A percentile compares a stretch with the other conserved stretches of the same genome.
Evolutionary conservation across 2,113 vertebrate species (phyloP).

Genomic region (Saccopteryx leptura): DNA sequence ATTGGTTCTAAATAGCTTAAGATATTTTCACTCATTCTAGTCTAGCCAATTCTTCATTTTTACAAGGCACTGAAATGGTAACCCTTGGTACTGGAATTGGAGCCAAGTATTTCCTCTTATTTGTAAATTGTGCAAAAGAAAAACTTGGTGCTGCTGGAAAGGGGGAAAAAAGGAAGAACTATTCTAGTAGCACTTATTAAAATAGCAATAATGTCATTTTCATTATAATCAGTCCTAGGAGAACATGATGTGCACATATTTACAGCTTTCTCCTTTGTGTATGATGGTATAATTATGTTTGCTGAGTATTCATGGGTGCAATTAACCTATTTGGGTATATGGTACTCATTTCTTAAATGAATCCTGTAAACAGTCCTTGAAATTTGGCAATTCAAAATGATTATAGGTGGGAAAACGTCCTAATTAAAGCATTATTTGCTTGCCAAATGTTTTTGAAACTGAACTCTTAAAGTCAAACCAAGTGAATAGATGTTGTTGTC

Average conservation of each 20-base stretch:
- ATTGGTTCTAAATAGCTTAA: constrained; percentile 58
- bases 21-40: constrained; percentile 41
- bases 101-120: constrained; percentile 63
- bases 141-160: constrained; percentile 48
- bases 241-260: constrained; percentile 21
- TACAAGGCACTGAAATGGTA: constrained; percentile 69
- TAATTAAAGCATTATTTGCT: not conserved
- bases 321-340: constrained; percentile 61
- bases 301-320: constrained; percentile 51
- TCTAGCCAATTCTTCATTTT: constrained; percentile 49
- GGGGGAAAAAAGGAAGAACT: not conserved
- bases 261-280: constrained; percentile 14
- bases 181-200: constrained; percentile 64
- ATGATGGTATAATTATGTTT: constrained; percentile 57
- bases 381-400: constrained; percentile 59
- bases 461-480: constrained; percentile 34
- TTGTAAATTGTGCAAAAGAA: constrained; percentile 64
- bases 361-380: constrained; percentile 15
- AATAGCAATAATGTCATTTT: constrained; percentile 63
- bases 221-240: not conserved
- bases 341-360: constrained; percentile 51
- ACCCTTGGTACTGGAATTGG: constrained; percentile 57
- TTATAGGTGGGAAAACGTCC: not conserved
- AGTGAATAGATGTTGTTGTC: constrained; percentile 16
- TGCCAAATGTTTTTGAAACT: not conserved